These are phyloP conservation scores for Aromia moschata DNA, from an alignment of 2,888 invertebrate species.

Conservation along the genomic window DNA sequence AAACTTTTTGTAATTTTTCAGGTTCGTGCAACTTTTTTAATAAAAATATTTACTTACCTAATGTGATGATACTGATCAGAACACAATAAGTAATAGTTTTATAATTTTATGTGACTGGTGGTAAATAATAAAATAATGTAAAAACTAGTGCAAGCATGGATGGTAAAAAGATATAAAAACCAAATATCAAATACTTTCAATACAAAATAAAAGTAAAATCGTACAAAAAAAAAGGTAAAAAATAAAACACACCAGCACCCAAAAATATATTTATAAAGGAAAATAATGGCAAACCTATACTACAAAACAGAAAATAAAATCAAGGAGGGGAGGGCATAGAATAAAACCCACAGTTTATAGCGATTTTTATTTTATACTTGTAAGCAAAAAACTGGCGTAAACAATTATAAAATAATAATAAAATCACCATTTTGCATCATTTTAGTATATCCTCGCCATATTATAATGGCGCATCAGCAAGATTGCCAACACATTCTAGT, in stretches of 20 bases:
- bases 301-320: conserved; percentile 48
- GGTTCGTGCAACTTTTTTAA: too few relatives aligned
- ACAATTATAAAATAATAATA: conserved; percentile 26
- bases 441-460: conserved; percentile 11
- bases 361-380: conserved; percentile 40
- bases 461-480: conserved; percentile 9
- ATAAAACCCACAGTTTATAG: conserved; percentile 38
- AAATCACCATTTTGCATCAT: conserved; percentile 37
- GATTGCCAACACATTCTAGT: conserved; percentile 14
- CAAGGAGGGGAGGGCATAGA: conserved; percentile 32
- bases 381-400: conserved; percentile 36
- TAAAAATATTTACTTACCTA: too few relatives aligned
- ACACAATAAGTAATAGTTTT: too few relatives aligned
- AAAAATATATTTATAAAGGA: conserved; percentile 43
- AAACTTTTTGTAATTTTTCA: too few relatives aligned
- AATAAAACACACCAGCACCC: too few relatives aligned
- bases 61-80: too few relatives aligned
- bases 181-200: not conserved
- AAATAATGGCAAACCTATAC: conserved; percentile 63
- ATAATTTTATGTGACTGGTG: too few relatives aligned
- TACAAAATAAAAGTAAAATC: conserved; percentile 2
- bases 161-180: conserved; percentile 8
- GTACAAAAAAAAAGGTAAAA: conserved; percentile 1
- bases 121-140: too few relatives aligned
- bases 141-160: conserved; percentile 11